Conservation (phyloP, 2,888 invertebrate species). For the Eupsilia transversa region DNA sequence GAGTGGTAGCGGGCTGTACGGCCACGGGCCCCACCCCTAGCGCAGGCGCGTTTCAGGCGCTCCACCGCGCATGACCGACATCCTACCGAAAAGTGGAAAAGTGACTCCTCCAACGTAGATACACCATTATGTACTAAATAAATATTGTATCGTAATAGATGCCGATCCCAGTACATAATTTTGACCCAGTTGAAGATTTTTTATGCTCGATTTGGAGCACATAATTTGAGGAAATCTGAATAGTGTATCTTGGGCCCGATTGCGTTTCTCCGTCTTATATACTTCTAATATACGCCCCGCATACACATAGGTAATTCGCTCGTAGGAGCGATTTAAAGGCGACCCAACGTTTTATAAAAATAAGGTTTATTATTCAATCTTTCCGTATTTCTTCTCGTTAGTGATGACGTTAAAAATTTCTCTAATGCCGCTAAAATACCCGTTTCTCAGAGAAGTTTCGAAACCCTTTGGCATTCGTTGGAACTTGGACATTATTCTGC, state of each 20-base stretch:
- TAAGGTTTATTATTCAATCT: constrained; percentile 59
- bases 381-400: constrained; percentile 74
- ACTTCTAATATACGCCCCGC: constrained; percentile 65
- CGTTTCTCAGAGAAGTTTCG: constrained; percentile 76
- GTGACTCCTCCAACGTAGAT: constrained; percentile 90
- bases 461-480: constrained; percentile 81
- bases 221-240: constrained; percentile 58
- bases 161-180: constrained; percentile 81
- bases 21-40: constrained; percentile 88
- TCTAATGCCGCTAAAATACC: constrained; percentile 82
- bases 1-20: constrained; percentile 87
- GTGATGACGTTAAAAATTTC: constrained; percentile 79
- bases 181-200: constrained; percentile 80
- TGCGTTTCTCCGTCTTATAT: constrained; percentile 61
- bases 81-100: constrained; percentile 90
- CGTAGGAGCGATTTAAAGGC: constrained; percentile 61
- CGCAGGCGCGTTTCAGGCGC: constrained; percentile 81
- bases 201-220: constrained; percentile 72
- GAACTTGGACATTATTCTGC: constrained; percentile 77
- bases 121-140: constrained; percentile 89
- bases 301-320: constrained; percentile 53
- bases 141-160: constrained; percentile 88
- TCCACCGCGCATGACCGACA: constrained; percentile 88
- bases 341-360: constrained; percentile 43
- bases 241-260: constrained; percentile 52